A percentile compares a stretch with the other conserved stretches of the same genome.
phyloP scores from a whole-genome alignment of 2,888 invertebrate genomes.

The Morpho helenor region DNA sequence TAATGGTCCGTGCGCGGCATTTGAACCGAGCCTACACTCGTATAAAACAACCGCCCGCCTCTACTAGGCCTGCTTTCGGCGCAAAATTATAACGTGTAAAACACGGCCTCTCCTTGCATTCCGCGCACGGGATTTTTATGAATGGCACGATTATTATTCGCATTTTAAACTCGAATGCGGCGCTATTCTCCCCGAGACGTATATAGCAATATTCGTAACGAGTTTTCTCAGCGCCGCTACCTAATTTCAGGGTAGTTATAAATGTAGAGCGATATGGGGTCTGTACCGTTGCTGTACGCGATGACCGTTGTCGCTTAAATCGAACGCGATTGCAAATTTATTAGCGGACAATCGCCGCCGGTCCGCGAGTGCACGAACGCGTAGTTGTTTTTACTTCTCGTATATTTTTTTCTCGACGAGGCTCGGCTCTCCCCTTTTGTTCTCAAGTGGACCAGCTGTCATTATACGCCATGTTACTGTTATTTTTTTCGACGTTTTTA shows the following conservation, averaged over 20 bases:
- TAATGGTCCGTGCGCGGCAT: constrained; percentile 80
- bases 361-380: constrained; percentile 54
- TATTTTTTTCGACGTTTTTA: constrained; percentile 77
- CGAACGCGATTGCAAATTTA: constrained; percentile 76
- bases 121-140: constrained; percentile 75
- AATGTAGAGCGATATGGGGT: constrained; percentile 34
- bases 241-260: constrained; percentile 69
- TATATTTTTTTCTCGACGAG: constrained; percentile 77
- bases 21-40: constrained; percentile 76
- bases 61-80: constrained; percentile 70
- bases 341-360: constrained; percentile 61
- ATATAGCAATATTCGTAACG: constrained; percentile 76
- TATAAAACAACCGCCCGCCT: constrained; percentile 66
- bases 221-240: constrained; percentile 72
- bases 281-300: constrained; percentile 38
- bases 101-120: constrained; percentile 74
- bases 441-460: constrained; percentile 81
- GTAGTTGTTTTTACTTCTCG: constrained; percentile 73
- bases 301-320: constrained; percentile 32
- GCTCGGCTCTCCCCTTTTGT: constrained; percentile 77
- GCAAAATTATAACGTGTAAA: constrained; percentile 78
- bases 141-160: constrained; percentile 77
- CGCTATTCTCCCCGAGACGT: constrained; percentile 72
- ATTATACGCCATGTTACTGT: constrained; percentile 80
- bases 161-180: constrained; percentile 77